Conservation (phyloP, 2,113 vertebrate genomes). For the Myiagra hebetior region DNA sequence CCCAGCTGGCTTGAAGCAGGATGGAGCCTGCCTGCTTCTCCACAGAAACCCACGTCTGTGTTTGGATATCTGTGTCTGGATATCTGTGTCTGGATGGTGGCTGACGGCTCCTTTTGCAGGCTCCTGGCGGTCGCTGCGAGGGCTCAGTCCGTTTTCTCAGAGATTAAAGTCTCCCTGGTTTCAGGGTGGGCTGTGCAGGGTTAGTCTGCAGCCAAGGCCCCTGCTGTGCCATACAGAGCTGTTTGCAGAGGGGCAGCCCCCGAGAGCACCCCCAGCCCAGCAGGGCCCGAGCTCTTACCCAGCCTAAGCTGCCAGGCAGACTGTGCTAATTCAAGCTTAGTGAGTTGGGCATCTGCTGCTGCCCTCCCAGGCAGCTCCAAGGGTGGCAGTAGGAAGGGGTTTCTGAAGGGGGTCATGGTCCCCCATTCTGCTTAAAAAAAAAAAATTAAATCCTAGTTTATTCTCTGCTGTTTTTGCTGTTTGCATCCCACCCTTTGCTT, state of each 20-base stretch:
- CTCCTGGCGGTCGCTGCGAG: accelerated
- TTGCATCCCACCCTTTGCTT: background rate
- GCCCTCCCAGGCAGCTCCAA: background rate
- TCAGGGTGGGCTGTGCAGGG: background rate
- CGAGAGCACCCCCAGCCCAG: background rate
- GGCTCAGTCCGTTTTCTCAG: background rate
- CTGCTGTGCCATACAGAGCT: background rate
- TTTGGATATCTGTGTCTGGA: background rate
- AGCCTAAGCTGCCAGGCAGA: background rate
- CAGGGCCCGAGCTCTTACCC: background rate
- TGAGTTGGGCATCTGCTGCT: background rate
- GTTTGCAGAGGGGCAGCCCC: background rate
- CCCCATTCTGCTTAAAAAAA: background rate
- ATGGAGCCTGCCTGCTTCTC: background rate
- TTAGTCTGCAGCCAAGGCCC: background rate
- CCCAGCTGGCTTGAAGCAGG: background rate
- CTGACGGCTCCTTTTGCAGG: background rate
- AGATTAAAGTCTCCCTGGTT: background rate
- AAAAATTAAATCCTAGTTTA: background rate
- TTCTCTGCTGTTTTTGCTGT: background rate
- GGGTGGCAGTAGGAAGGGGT: background rate
- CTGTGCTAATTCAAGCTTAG: background rate
- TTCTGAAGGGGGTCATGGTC: background rate
- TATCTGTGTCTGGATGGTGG: accelerated
- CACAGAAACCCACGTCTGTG: background rate